phyloP scores from a whole-genome alignment of 2,888 invertebrate species.

The Ischnus inquisitorius region DNA sequence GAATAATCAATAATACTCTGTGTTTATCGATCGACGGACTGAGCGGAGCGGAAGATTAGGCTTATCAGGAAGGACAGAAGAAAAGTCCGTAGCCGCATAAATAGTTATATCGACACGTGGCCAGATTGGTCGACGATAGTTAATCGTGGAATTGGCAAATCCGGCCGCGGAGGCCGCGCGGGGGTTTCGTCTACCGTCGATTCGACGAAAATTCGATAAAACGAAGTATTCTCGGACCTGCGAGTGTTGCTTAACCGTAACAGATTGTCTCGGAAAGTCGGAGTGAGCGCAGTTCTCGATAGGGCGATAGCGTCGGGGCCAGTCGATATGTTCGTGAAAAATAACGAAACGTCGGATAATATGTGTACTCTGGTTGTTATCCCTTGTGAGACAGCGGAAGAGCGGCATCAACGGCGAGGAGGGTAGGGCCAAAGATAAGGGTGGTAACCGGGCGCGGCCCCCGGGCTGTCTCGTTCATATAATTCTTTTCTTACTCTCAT shows the following conservation, averaged over 20 bases:
- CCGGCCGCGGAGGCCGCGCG: not conserved
- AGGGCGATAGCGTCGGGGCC: not conserved
- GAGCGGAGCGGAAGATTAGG: not conserved
- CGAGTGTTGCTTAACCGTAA: not conserved
- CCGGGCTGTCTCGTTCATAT: slow-evolving; percentile 21
- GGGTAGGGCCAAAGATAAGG: slow-evolving; percentile 80
- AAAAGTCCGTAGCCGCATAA: not conserved
- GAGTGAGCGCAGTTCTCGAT: not conserved
- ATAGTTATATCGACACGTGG: not conserved
- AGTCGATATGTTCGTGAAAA: not conserved
- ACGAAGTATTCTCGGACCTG: not conserved
- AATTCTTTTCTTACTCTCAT: slow-evolving; percentile 28
- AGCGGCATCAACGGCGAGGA: slow-evolving; percentile 58
- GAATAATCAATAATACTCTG: not conserved
- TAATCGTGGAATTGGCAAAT: not conserved
- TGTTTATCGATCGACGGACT: not conserved
- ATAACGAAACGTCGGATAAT: slow-evolving; percentile 8
- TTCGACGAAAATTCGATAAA: not conserved
- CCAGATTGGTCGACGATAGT: not conserved
- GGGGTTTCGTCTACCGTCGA: no score
- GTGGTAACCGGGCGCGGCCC: slow-evolving; percentile 75
- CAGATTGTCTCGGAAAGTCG: not conserved
- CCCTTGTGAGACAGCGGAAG: slow-evolving; percentile 30
- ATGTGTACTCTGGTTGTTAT: slow-evolving; percentile 9
- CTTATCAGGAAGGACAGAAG: not conserved